Percentiles rank a stretch among this genome's conserved stretches.
phyloP scores from a whole-genome alignment of 2,113 vertebrate genomes.

The Pseudois nayaur region DNA sequence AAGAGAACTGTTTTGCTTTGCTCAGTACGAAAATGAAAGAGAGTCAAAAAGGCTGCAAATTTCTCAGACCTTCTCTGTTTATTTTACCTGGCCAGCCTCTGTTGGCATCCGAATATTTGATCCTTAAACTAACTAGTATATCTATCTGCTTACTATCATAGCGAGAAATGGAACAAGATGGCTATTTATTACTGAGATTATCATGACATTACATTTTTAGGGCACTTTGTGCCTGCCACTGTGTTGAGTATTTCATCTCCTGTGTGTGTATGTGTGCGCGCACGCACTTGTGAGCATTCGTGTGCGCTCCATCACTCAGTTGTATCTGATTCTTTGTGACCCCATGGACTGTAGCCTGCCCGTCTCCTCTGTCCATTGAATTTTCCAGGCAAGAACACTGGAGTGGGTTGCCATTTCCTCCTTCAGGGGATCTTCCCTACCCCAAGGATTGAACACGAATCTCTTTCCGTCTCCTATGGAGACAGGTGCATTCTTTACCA shows the following conservation, averaged over 20 bases:
- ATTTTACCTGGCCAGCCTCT: background rate
- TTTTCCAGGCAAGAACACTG: background rate
- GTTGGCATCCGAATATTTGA: background rate
- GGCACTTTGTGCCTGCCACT: background rate
- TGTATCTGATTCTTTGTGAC: background rate
- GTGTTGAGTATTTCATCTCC: background rate
- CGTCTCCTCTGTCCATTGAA: background rate
- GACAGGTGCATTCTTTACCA: background rate
- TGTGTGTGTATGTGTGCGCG: background rate
- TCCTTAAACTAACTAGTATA: background rate
- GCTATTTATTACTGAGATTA: background rate
- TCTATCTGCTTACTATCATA: background rate
- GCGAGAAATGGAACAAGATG: background rate
- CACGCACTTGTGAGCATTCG: rapidly evolving
- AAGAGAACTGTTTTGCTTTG: background rate
- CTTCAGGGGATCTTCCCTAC: background rate
- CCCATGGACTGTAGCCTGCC: background rate
- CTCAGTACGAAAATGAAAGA: background rate
- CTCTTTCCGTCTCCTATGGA: background rate
- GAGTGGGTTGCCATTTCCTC: background rate
- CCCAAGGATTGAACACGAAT: background rate
- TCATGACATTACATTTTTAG: background rate
- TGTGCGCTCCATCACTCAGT: rapidly evolving
- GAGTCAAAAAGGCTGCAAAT: background rate
- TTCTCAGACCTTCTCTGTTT: background rate